These are phyloP conservation scores for Callinectes sapidus DNA, from an alignment of 2,888 invertebrate genomes.

Conservation along the genomic window DNA sequence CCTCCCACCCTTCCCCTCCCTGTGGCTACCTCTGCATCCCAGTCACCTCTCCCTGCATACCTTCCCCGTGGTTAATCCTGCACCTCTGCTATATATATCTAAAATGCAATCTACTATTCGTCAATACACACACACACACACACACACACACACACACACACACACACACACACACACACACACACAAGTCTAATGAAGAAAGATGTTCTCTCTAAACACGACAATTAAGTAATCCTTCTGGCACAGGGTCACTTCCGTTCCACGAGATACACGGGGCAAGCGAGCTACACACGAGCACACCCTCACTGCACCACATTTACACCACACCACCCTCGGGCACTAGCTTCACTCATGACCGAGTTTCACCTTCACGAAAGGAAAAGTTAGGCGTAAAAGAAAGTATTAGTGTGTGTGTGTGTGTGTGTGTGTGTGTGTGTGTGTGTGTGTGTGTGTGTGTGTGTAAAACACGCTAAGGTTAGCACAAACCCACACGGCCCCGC, in stretches of 20 bases:
- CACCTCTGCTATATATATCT: not conserved
- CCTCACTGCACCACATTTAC: not conserved
- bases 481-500: not conserved
- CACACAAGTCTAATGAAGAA: too few relatives aligned
- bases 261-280: too few relatives aligned
- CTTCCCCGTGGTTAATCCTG: not conserved
- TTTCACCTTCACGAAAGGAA: conserved; percentile 34
- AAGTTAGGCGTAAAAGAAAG: conserved; percentile 19
- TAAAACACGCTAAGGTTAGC: not conserved
- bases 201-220: too few relatives aligned
- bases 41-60: not conserved
- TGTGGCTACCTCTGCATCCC: not conserved
- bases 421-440: too few relatives aligned
- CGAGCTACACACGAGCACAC: not conserved
- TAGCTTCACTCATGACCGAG: not conserved
- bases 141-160: too few relatives aligned
- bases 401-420: not conserved
- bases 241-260: too few relatives aligned
- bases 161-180: too few relatives aligned
- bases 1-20: not conserved
- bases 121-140: too few relatives aligned
- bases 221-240: too few relatives aligned
- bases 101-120: not conserved
- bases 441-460: not conserved
- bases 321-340: not conserved